Evolutionary conservation across 2,113 vertebrate species (phyloP), one percentile per base, ranked within the genome.

Genomic region (Gulo gulo): DNA sequence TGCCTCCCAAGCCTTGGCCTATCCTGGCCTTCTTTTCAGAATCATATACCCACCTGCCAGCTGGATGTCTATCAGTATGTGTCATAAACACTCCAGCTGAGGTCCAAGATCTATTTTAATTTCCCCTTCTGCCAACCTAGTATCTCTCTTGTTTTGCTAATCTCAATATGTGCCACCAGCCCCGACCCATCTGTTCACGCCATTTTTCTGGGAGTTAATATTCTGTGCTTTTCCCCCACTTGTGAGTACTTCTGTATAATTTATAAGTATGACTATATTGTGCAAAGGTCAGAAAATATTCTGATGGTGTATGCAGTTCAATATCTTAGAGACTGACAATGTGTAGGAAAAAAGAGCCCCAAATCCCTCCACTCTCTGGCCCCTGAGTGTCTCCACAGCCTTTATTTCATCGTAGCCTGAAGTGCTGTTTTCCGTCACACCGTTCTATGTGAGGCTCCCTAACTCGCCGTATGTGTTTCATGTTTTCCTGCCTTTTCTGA

Each of bases 111-210:
- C 63, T 39, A 20, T 93, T 21, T 74, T 63, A 78, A 1, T 86
- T 74, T 97, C 47, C 7, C 63, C 65, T 47, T 84, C 47, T 91
- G 63, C 59, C 15, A 74, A 65, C 34, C 18, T 31, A 39, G 71
- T 85, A 42, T 93, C 45, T 86, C 29, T 93, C 21, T 14, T 63
- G 36, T 86, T 89, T 93, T 95, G 80, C 73, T 90, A 61, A 84
- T 92, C 21, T 69, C 69, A 78, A 39, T 78, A 16, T 42, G 39
- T 82, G 34, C 24, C 47, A 42, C 52, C 14, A 73, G 61, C 90
- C 61, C 65, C 61, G 39, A 55, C 24, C 52, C 61, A 93, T 7
- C 52, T 85, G 79, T 6, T 80, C 29, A 36, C 52, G 29, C 69
- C 42, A 9, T 88, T 84, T 39, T 34, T 29, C 24, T 78, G n/a